phyloP scores from a whole-genome alignment of 2,797 vertebrate species.

The Nothura maculosa region DNA sequence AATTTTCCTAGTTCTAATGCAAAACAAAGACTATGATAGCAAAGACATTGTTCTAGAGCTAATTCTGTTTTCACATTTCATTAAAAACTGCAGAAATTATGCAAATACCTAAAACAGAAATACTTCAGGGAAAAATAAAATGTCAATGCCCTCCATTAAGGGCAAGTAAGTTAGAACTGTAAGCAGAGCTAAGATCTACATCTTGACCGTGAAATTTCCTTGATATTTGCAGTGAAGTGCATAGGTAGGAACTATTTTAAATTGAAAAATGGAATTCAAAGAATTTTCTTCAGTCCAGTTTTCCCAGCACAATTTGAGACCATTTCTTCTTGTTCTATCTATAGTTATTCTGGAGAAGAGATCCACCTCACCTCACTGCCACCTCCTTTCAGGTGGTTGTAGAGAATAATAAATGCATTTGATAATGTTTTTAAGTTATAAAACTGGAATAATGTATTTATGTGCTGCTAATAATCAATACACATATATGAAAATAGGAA shows the following conservation, averaged over 20 bases:
- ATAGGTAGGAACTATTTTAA: not conserved
- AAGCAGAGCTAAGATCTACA: not conserved
- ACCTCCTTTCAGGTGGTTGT: too few species aligned
- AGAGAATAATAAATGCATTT: not conserved
- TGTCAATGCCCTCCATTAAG: not conserved
- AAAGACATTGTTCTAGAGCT: not conserved
- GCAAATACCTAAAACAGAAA: not conserved
- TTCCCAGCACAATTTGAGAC: not conserved
- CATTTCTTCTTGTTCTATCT: too few species aligned
- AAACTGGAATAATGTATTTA: not conserved
- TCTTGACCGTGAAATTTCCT: not conserved
- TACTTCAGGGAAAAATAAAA: not conserved
- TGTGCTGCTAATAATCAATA: not conserved
- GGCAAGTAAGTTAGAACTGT: not conserved
- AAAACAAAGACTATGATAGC: not conserved
- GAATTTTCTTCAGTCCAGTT: not conserved
- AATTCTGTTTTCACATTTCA: not conserved
- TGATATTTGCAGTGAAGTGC: not conserved
- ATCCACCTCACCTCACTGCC: too few species aligned
- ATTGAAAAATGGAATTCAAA: not conserved
- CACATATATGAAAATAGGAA: not conserved
- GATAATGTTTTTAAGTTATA: not conserved
- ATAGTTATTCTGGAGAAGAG: too few species aligned
- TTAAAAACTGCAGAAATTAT: not conserved
- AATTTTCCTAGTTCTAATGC: not conserved